Conservation (phyloP, 2,888 invertebrate genomes). For the Diarsia brunnea region DNA sequence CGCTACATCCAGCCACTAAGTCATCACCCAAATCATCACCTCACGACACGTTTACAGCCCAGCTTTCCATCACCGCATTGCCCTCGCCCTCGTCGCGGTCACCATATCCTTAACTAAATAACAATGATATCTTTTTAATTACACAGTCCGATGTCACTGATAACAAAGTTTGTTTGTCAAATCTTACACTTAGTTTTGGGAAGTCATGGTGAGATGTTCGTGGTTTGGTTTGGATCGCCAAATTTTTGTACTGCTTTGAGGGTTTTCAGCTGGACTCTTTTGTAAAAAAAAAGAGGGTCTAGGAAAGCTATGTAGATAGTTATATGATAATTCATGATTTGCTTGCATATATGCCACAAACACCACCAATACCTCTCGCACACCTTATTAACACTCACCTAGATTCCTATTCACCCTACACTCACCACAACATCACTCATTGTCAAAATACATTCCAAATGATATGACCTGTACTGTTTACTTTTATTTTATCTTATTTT, state of each 20-base stretch:
- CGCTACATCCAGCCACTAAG: slow-evolving; percentile 61
- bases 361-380: too few relatives aligned
- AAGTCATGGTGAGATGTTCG: slow-evolving; percentile 29
- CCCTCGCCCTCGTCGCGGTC: slow-evolving; percentile 83
- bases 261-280: neutral
- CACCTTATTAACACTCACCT: too few relatives aligned
- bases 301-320: neutral
- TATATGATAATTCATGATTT: too few relatives aligned
- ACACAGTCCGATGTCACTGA: slow-evolving; percentile 81
- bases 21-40: slow-evolving; percentile 55
- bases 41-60: slow-evolving; percentile 80
- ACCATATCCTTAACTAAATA: slow-evolving; percentile 87
- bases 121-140: slow-evolving; percentile 81
- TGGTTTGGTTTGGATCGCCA: slow-evolving; percentile 14
- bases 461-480: too few relatives aligned
- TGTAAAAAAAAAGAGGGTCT: neutral
- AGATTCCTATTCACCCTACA: too few relatives aligned
- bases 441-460: too few relatives aligned
- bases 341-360: too few relatives aligned
- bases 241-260: neutral
- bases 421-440: too few relatives aligned
- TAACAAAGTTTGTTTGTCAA: slow-evolving; percentile 66
- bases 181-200: slow-evolving; percentile 54
- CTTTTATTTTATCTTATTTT: too few relatives aligned
- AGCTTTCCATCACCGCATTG: slow-evolving; percentile 78